Evolutionary conservation across 2,888 invertebrate species (phyloP), one percentile per base, ranked within the genome.

Genomic region (Xestia c-nigrum): DNA sequence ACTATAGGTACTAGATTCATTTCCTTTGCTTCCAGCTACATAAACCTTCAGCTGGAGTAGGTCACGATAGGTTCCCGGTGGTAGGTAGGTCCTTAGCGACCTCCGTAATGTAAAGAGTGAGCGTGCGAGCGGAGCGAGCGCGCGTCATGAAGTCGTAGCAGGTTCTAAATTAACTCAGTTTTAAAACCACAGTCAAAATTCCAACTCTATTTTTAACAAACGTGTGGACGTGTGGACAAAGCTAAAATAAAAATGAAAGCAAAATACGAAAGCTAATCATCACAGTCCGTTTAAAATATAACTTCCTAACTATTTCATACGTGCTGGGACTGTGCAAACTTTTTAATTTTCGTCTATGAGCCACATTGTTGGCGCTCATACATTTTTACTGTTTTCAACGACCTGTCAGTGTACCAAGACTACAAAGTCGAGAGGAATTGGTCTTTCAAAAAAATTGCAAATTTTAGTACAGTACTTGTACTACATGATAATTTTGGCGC

Each of bases 301-400:
- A 77, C 69, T 80, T 78, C 67, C 59, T 38, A 75, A 80, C 73
- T 75, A 74, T 74, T 78, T 64, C 73, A 80, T 73, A 88, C 89
- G 89, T 87, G 87, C 78, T 43, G 73, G 19, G 80, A 88, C 77
- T 89, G 52, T 14, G 68, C 61, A 78, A 86, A 82, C 76, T 83
- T 89, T 88, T 88, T 87, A 83, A 89, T 86, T 89, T 87, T 87
- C 79, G 59, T 78, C 74, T 77, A 81, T 75, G 85, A 84, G 81
- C 72, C 77, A 75, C 73, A 74, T 82, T 82, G 81, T 86, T 78
- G 64, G 31, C 63, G 55, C 61, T 86, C 64, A 74, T 79, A 76
- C 72, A 73, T 86, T 80, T 85, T 84, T 84, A 76, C 55, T 72
- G 55, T 65, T 65, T 68, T n/a, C 76, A 50, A 72, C 59, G 64